A percentile compares a stretch with the other conserved stretches of the same genome.
Evolutionary conservation across 2,888 invertebrate species (phyloP).

Genomic region (Zygogramma bicolorata): DNA sequence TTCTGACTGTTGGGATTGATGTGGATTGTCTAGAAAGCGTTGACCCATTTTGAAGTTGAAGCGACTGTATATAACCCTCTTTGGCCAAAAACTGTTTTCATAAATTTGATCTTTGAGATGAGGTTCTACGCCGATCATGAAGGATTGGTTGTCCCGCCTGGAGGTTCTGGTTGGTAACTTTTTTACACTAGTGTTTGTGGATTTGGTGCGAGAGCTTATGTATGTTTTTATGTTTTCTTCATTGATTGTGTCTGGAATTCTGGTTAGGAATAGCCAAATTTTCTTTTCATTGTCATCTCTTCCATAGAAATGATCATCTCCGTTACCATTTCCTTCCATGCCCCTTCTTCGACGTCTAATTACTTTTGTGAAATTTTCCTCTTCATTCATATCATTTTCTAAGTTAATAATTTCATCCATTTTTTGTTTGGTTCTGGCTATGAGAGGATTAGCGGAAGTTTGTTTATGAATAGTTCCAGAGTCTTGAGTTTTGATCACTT

Average conservation of each 20-base stretch:
- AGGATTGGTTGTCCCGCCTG: background rate
- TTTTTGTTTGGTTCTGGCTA: background rate
- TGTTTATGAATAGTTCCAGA: background rate
- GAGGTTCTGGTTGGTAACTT: background rate
- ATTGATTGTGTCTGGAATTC: no score
- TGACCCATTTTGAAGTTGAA: background rate
- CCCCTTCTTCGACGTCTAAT: background rate
- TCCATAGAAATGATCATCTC: no score
- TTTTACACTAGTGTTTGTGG: background rate
- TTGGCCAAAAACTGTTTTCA: background rate
- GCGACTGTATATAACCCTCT: background rate
- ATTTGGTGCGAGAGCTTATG: background rate
- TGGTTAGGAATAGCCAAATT: background rate
- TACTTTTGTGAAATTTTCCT: constrained; percentile 1
- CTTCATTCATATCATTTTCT: background rate
- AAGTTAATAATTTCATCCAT: background rate
- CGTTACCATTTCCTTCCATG: constrained; percentile 11
- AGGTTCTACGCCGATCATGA: background rate
- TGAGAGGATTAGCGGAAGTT: background rate
- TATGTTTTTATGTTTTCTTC: no score
- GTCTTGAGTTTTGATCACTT: background rate
- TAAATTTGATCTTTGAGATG: background rate
- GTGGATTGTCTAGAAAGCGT: background rate
- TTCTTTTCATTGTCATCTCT: background rate
- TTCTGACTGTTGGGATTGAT: background rate